Evolutionary conservation across 2,888 invertebrate genomes (phyloP).

Genomic region (Dynastes maya): DNA sequence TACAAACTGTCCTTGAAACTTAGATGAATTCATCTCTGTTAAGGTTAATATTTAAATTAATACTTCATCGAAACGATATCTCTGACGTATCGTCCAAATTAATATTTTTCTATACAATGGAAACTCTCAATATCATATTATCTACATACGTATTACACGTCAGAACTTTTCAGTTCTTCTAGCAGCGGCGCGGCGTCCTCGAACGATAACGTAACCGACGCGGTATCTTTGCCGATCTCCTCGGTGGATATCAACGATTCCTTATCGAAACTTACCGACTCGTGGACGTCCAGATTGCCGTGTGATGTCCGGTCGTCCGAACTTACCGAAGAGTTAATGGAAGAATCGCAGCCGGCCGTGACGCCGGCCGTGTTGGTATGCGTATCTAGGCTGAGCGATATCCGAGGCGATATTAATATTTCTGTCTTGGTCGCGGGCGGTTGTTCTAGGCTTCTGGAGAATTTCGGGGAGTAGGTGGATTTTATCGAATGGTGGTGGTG

Average conservation of each 20-base stretch:
- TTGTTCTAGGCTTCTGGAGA: constrained; percentile 68
- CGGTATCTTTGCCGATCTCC: constrained; percentile 54
- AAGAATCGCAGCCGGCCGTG: constrained; percentile 42
- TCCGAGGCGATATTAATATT: constrained; percentile 63
- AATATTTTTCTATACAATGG: too few species aligned
- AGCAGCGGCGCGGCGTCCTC: constrained; percentile 68
- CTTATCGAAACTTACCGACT: constrained; percentile 61
- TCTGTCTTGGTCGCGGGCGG: constrained; percentile 58
- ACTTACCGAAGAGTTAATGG: constrained; percentile 45
- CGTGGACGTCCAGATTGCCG: constrained; percentile 57
- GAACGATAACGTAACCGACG: constrained; percentile 63
- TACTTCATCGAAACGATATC: background rate
- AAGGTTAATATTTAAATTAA: background rate
- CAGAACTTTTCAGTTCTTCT: constrained; percentile 67
- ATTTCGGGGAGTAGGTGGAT: constrained; percentile 57
- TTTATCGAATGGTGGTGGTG: constrained; percentile 36
- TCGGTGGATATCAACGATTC: constrained; percentile 62
- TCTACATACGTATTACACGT: constrained; percentile 64
- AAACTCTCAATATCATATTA: background rate
- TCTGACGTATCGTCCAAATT: too few species aligned
- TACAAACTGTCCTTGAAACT: too few species aligned
- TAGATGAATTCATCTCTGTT: constrained; percentile 23
- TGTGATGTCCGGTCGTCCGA: constrained; percentile 52
- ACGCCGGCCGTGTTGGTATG: constrained; percentile 21
- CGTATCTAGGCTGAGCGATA: constrained; percentile 66